phyloP scores from a whole-genome alignment of 2,113 vertebrate species.

The Oplegnathus fasciatus region DNA sequence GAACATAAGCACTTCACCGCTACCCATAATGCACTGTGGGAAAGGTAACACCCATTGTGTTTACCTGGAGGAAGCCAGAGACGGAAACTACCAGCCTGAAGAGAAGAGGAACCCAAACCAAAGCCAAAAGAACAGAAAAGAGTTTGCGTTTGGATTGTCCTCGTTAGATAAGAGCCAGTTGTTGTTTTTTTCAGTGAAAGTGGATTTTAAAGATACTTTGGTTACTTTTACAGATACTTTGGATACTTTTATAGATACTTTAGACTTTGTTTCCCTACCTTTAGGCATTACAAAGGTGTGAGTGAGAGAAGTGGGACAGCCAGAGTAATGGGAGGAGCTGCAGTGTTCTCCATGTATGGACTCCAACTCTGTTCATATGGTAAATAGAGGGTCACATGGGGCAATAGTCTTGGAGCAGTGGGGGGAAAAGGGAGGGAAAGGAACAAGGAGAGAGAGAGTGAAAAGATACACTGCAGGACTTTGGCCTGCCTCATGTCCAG shows the following conservation, averaged over 20 bases:
- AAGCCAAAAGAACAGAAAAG: not conserved
- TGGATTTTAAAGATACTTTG: not conserved
- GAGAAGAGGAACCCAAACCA: constrained; percentile 16
- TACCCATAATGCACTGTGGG: constrained; percentile 78
- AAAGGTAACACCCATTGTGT: constrained; percentile 73
- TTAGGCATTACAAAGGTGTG: constrained; percentile 61
- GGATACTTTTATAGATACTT: not conserved
- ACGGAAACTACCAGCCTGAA: constrained; percentile 17
- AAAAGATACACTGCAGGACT: constrained; percentile 58
- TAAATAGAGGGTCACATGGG: constrained; percentile 78
- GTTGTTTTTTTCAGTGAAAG: not conserved
- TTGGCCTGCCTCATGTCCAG: constrained; percentile 59
- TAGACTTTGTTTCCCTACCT: not conserved
- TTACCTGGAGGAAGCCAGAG: constrained; percentile 58
- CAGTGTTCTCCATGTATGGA: constrained; percentile 47
- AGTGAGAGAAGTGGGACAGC: constrained; percentile 42
- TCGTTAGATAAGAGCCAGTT: not conserved
- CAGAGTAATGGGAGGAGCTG: constrained; percentile 65
- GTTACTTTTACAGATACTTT: not conserved
- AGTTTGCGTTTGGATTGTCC: not conserved
- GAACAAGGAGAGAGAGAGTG: constrained; percentile 46
- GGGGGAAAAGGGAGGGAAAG: constrained; percentile 62
- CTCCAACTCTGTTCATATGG: constrained; percentile 61
- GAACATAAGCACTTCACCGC: constrained; percentile 10
- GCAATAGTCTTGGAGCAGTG: constrained; percentile 53